A percentile compares a stretch with the other conserved stretches of the same genome.
Evolutionary conservation across 92 coral and sea anemone species (phyloP).

Genomic region (Porites cylindrica): DNA sequence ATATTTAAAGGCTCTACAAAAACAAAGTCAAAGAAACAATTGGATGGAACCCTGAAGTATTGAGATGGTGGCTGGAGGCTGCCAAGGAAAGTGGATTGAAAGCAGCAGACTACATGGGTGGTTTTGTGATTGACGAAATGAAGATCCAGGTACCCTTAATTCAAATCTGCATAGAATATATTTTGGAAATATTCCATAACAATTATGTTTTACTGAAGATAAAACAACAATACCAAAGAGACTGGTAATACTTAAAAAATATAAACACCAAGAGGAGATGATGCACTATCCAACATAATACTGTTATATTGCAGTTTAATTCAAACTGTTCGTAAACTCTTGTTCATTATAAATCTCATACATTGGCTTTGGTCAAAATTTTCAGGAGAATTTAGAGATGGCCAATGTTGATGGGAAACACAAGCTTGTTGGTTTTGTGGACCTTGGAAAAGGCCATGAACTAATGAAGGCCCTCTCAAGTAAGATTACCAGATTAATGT

Average conservation of each 20-base stretch:
- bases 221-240: background rate
- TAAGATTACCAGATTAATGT: background rate
- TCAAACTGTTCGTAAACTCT: background rate
- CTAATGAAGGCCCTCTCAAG: background rate
- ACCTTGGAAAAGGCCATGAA: background rate
- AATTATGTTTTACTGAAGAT: background rate
- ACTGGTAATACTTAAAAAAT: no score
- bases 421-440: background rate
- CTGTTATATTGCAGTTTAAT: no score
- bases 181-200: background rate
- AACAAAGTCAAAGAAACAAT: background rate
- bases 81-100: background rate
- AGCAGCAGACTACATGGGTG: conserved; percentile 11
- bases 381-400: conserved; percentile 23
- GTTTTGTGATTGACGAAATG: background rate
- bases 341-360: background rate
- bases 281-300: no score
- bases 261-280: no score
- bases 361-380: background rate
- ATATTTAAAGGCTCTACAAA: background rate
- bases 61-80: conserved; percentile 18
- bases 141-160: background rate
- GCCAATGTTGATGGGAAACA: background rate
- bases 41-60: background rate
- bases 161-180: background rate